A percentile compares a stretch with the other conserved stretches of the same genome.
These are phyloP conservation scores for Ridgeia piscesae DNA, from an alignment of 1,140 invertebrate species.

Conservation along the genomic window DNA sequence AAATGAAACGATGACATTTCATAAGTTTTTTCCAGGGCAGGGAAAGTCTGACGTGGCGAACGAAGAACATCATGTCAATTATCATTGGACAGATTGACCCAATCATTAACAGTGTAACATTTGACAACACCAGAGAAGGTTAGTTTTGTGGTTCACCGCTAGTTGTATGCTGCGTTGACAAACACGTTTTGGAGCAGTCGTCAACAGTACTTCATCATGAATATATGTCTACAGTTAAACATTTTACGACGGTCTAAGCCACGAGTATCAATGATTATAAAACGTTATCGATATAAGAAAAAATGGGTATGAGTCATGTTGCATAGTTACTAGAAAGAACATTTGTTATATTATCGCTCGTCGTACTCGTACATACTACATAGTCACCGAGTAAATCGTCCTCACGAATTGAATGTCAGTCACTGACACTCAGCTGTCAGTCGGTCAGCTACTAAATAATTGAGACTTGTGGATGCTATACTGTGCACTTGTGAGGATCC, in stretches of 20 bases:
- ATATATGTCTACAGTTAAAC: neutral
- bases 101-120: neutral
- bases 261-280: neutral
- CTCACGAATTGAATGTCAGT: too few relatives aligned
- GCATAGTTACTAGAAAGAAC: neutral
- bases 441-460: too few relatives aligned
- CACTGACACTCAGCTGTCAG: too few relatives aligned
- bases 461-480: too few relatives aligned
- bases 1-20: neutral
- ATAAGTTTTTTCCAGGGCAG: neutral
- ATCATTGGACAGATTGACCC: neutral
- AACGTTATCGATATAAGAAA: conserved; percentile 34
- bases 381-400: too few relatives aligned
- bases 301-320: conserved; percentile 33
- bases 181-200: neutral
- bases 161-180: neutral
- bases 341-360: neutral
- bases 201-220: neutral
- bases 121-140: neutral
- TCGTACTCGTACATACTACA: too few relatives aligned
- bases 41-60: neutral
- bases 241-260: neutral
- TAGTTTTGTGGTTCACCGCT: neutral
- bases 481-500: too few relatives aligned
- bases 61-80: neutral